A percentile compares a stretch with the other conserved stretches of the same genome.
phyloP scores from a whole-genome alignment of 2,797 vertebrate species.

The Orientallactaga sibirica region DNA sequence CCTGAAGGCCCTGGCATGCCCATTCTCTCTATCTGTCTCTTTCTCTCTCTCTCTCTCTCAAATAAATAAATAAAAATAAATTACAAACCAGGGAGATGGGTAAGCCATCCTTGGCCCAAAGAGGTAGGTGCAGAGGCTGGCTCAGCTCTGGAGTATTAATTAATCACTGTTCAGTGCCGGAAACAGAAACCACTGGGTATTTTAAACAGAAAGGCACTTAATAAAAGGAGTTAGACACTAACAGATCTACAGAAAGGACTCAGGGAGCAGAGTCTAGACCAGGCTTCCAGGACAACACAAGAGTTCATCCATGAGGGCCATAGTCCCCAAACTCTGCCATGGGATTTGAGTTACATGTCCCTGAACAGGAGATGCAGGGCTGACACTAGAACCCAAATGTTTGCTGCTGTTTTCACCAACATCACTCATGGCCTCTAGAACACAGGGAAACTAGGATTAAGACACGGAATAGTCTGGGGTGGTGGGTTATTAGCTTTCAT shows the following conservation, averaged over 20 bases:
- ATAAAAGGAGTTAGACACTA: neutral
- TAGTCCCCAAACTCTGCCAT: neutral
- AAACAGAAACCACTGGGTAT: neutral
- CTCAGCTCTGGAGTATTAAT: neutral
- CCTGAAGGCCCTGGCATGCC: no score
- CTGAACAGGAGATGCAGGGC: neutral
- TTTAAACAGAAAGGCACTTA: slow-evolving; percentile 33
- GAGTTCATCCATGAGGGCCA: neutral
- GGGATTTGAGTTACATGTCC: neutral
- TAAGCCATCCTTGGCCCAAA: neutral
- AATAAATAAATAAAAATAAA: no score
- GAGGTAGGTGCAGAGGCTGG: neutral
- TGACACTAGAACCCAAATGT: neutral
- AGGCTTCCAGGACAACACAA: neutral
- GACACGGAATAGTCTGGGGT: neutral
- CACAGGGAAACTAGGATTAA: neutral
- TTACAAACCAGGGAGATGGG: neutral
- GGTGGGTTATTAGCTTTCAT: neutral
- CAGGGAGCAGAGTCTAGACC: neutral
- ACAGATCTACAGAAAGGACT: neutral
- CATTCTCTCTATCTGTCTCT: no score
- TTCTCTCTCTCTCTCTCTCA: no score
- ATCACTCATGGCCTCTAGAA: neutral
- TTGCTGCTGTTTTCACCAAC: neutral
- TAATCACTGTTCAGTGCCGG: neutral